phyloP scores from a whole-genome alignment of 2,113 vertebrate species.

The Hystrix brachyura region DNA sequence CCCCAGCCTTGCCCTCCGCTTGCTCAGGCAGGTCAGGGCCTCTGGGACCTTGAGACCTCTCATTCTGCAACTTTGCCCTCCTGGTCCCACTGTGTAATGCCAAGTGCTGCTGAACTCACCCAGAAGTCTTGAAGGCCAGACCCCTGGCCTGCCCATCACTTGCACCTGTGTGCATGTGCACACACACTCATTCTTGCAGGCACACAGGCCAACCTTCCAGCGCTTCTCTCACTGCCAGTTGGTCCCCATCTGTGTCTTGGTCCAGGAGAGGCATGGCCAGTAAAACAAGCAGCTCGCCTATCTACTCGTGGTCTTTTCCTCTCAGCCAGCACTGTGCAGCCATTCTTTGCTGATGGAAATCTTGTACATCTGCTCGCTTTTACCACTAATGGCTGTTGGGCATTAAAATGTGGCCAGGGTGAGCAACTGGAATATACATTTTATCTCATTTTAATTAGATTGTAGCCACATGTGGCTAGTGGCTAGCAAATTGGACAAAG shows the following conservation, averaged over 20 bases:
- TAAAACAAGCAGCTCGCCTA: background rate
- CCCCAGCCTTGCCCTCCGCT: background rate
- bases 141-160: background rate
- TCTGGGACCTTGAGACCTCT: background rate
- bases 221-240: background rate
- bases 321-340: background rate
- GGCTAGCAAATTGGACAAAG: background rate
- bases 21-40: background rate
- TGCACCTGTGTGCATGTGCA: too few relatives aligned
- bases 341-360: background rate
- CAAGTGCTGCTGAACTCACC: background rate
- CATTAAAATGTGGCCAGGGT: background rate
- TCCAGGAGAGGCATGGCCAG: background rate
- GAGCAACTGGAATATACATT: background rate
- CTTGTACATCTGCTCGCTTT: background rate
- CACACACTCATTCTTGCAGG: background rate
- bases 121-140: background rate
- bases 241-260: background rate
- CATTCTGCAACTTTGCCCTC: background rate
- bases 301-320: background rate
- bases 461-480: background rate
- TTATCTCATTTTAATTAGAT: slow-evolving; percentile 12
- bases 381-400: background rate
- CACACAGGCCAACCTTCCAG: background rate
- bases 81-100: background rate